phyloP scores from a whole-genome alignment of 2,113 vertebrate species.

The Barnardius zonarius region DNA sequence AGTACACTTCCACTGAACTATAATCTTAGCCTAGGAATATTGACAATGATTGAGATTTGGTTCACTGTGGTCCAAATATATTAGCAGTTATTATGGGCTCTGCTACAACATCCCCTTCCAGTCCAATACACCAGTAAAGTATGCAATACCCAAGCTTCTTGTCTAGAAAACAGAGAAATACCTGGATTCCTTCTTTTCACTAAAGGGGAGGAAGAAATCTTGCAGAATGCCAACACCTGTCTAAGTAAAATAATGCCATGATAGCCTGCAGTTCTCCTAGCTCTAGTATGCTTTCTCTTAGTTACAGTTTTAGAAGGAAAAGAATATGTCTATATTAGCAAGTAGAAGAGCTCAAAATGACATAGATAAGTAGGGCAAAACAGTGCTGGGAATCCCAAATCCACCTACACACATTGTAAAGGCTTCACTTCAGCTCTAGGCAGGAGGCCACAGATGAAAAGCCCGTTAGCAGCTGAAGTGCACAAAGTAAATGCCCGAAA shows the following conservation, averaged over 20 bases:
- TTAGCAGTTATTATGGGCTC: neutral
- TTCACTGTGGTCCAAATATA: neutral
- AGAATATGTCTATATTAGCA: neutral
- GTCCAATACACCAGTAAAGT: fast-evolving
- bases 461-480: neutral
- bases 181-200: neutral
- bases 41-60: neutral
- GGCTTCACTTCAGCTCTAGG: neutral
- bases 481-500: neutral
- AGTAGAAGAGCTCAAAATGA: neutral
- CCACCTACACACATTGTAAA: neutral
- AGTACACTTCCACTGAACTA: neutral
- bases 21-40: neutral
- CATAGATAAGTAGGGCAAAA: neutral
- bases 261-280: neutral
- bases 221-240: neutral
- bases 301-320: neutral
- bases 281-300: neutral
- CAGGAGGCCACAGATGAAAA: neutral
- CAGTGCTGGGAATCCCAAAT: neutral
- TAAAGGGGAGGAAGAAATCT: neutral
- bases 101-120: neutral
- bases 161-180: neutral
- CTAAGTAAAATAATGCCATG: neutral
- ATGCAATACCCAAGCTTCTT: neutral